These are phyloP conservation scores for Phoxinus dragarum DNA, from an alignment of 2,797 vertebrate genomes.

Conservation along the genomic window DNA sequence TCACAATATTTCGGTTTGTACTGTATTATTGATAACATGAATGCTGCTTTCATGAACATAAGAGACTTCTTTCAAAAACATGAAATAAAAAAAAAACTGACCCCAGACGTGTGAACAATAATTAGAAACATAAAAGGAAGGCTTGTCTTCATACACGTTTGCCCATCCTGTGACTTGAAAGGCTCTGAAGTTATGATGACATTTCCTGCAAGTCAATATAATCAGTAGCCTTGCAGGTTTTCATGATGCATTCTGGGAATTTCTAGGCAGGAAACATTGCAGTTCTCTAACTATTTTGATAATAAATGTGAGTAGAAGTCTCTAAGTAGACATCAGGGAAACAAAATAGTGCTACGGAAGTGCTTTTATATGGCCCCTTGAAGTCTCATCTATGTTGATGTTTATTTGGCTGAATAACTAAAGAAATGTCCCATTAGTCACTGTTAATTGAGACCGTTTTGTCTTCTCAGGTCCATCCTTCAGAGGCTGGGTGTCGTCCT, in stretches of 20 bases:
- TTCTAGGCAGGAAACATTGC: not conserved
- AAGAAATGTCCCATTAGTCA: constrained; percentile 11
- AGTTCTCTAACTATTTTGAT: not conserved
- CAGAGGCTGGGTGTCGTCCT: constrained; percentile 76
- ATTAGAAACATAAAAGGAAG: constrained; percentile 7
- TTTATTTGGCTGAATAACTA: constrained; percentile 30
- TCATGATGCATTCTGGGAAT: not conserved
- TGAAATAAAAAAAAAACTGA: not conserved
- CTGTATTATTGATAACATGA: not conserved
- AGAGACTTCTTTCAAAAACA: not conserved
- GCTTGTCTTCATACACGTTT: not conserved
- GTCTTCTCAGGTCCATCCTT: constrained; percentile 70
- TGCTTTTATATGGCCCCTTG: not conserved
- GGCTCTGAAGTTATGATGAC: not conserved
- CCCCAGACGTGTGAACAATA: not conserved
- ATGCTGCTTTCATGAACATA: not conserved
- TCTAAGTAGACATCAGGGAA: not conserved
- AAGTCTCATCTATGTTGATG: constrained; percentile 15
- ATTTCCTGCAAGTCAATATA: constrained; percentile 2
- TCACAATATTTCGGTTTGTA: not conserved
- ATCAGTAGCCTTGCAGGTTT: not conserved
- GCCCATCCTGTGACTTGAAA: not conserved
- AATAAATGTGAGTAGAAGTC: not conserved
- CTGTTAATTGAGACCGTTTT: constrained; percentile 14
- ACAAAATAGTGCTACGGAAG: not conserved